Conservation (phyloP, 2,797 vertebrate genomes). For the Lophotriccus pileatus region DNA sequence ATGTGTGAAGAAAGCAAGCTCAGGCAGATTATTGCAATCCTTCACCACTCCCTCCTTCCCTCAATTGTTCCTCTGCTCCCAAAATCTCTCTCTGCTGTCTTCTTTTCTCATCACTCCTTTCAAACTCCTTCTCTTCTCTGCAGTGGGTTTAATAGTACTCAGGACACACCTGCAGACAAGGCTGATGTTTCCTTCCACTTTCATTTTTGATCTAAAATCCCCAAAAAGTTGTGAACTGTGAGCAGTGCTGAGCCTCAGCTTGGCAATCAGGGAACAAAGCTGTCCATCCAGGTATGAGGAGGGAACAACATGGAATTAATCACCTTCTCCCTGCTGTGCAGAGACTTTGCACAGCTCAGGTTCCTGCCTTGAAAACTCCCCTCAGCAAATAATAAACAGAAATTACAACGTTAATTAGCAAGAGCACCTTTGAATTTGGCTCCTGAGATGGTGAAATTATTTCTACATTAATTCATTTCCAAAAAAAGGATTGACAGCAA, state of each 20-base stretch:
- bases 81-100: background rate
- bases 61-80: background rate
- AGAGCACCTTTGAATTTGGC: background rate
- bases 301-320: background rate
- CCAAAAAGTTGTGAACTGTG: background rate
- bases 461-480: background rate
- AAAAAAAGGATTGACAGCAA: background rate
- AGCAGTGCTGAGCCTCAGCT: background rate
- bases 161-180: background rate
- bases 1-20: background rate
- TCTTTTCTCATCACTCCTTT: background rate
- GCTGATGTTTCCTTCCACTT: background rate
- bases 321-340: background rate
- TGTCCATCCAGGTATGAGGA: background rate
- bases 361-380: background rate
- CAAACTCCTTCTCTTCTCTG: background rate
- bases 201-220: background rate
- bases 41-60: background rate
- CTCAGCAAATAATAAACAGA: background rate
- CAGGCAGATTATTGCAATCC: background rate
- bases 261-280: background rate
- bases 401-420: background rate
- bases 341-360: background rate
- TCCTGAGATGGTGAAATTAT: background rate
- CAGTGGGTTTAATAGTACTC: background rate